Evolutionary conservation across 2,888 invertebrate genomes (phyloP).

Genomic region (Pristionchus entomophagus): DNA sequence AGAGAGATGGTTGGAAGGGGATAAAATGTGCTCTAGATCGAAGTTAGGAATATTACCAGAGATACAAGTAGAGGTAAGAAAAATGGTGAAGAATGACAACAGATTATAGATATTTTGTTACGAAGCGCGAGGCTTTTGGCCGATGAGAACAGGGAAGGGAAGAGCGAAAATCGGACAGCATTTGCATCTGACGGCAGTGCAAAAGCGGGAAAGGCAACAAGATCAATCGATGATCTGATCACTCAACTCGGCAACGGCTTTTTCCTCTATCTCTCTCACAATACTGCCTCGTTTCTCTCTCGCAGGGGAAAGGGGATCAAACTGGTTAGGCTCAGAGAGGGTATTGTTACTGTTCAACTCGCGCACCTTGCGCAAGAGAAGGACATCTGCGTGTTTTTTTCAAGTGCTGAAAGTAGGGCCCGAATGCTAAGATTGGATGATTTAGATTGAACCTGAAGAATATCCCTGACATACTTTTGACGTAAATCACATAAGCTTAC

Average conservation of each 20-base stretch:
- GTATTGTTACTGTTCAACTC: slow-evolving; percentile 31
- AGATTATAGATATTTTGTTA: not conserved
- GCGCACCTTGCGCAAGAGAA: slow-evolving; percentile 6
- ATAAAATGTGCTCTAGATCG: too few species aligned
- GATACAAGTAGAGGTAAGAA: too few species aligned
- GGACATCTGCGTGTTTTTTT: slow-evolving; percentile 26
- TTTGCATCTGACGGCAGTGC: not conserved
- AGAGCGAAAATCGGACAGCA: not conserved
- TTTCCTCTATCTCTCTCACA: slow-evolving; percentile 5
- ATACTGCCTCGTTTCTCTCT: slow-evolving; percentile 5
- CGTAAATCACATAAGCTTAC: too few species aligned
- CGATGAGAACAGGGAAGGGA: too few species aligned
- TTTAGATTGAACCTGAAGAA: too few species aligned
- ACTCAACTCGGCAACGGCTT: not conserved
- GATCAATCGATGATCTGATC: slow-evolving; percentile 11
- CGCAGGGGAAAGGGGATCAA: too few species aligned
- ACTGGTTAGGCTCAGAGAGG: slow-evolving; percentile 1
- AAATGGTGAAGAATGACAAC: too few species aligned
- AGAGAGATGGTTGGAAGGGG: too few species aligned
- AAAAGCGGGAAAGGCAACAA: not conserved
- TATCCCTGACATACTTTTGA: too few species aligned
- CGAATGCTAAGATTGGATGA: too few species aligned
- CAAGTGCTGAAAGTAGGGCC: not conserved
- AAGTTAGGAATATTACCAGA: too few species aligned
- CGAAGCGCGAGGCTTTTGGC: too few species aligned